Evolutionary conservation across 2,797 vertebrate genomes (phyloP), one percentile per base, ranked within the genome.

Genomic region (Lithobates pipiens): DNA sequence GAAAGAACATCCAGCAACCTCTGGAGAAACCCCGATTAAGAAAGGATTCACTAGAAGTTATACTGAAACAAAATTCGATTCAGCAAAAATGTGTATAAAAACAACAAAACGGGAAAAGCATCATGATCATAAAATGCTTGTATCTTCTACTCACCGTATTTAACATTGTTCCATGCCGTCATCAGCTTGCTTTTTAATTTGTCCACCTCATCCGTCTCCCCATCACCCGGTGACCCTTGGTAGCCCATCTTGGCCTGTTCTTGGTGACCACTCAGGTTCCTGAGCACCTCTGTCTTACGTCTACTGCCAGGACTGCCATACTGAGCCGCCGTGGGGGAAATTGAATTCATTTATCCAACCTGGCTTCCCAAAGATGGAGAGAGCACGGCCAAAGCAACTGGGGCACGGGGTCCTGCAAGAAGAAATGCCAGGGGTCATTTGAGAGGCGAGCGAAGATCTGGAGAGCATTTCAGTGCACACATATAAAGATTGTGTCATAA

Each of bases 131-230:
- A 16, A 13, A 5, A 54, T 32, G 1, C 13, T 54, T 15, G 0
- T 3, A 46, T 46, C 11, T 46, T 18, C 44, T 46, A 3, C 96
- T 86, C 82, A 98, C 97, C 97, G 82, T 98, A 98, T 95, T 98
- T 98, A 79, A 98, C 95, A 21, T 96, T 98, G 92, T 98, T 98
- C 97, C 97, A 98, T 23, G 92, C 91, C 0, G 96, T 96, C 92
- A 97, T 95, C 67, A 98, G 92, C 89, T 96, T 97, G 88, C 95
- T 93, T 88, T 98, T 98, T 50, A 98, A 92, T 86, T 95, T 96
- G 91, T 98, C 97, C 92, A 98, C 95, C 89, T 98, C 96, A 9
- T 96, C 97, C 0, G 95, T 95, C 75, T 97, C 97, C 6, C 87
- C 88, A 0, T 85, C 69, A 36, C 77, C 71, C 0, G 93, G 0